Evolutionary conservation across 2,797 vertebrate genomes (phyloP).

Genomic region (Rhinophrynus dorsalis): DNA sequence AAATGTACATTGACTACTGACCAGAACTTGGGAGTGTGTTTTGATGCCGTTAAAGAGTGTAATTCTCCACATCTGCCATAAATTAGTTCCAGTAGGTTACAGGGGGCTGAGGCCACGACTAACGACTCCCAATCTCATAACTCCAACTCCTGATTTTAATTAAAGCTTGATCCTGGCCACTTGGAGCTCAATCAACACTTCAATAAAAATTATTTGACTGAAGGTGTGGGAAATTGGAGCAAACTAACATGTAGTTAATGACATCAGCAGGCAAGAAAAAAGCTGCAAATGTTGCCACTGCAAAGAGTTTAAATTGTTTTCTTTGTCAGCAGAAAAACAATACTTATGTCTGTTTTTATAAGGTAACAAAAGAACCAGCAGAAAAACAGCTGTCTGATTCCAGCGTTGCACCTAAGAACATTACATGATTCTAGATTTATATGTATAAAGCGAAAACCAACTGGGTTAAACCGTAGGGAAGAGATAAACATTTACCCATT

Average conservation of each 20-base stretch:
- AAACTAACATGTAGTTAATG: neutral
- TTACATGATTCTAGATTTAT: no score
- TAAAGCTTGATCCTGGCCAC: constrained; percentile 19
- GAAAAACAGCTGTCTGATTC: constrained; percentile 1
- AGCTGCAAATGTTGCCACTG: neutral
- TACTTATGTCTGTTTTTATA: constrained; percentile 2
- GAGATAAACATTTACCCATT: no score
- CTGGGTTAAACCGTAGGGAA: no score
- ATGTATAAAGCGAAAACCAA: no score
- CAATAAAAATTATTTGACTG: constrained; percentile 12
- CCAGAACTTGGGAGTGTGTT: neutral
- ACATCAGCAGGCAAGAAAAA: neutral
- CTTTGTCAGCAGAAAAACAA: neutral
- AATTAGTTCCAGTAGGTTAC: constrained; percentile 15
- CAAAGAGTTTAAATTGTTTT: neutral
- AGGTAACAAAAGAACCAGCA: neutral
- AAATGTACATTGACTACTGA: neutral
- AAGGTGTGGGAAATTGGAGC: constrained; percentile 3
- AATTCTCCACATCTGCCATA: constrained; percentile 24
- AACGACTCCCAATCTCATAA: neutral
- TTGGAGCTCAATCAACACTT: constrained; percentile 27
- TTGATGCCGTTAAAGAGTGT: constrained; percentile 3
- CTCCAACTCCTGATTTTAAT: constrained; percentile 28
- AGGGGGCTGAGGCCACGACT: constrained; percentile 4
- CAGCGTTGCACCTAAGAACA: no score